Evolutionary conservation across 2,888 invertebrate genomes (phyloP), one percentile per base, ranked within the genome.

Genomic region (Pomacea canaliculata): DNA sequence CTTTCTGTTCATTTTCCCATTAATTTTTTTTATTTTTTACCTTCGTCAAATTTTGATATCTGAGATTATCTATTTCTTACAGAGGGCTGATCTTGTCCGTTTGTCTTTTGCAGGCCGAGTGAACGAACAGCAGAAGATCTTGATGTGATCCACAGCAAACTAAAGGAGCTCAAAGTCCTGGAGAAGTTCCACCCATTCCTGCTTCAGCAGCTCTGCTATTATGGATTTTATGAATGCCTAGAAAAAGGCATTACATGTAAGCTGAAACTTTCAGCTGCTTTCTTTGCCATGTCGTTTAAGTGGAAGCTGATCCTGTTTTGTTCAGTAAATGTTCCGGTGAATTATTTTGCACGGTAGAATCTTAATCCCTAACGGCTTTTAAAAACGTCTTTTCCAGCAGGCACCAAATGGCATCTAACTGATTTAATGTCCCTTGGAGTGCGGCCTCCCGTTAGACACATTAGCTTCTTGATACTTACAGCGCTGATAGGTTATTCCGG

Each of bases 171-270:
- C 48, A 88, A 87, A 77, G 89, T 88, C 37, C 88, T 90, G 81
- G 89, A 89, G 79, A 89, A 89, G 78, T 90, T 90, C 78, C 94
- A 95, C 71, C 93, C 94, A 81, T 93, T 93, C 48, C 93, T 95
- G 76, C 92, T 95, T 76, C 94, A 94, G 88, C 95, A 95, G 91
- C 92, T 95, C 85, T 95, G 95, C 81, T 93, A 93, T 90, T 94
- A 94, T 90, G 94, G 94, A 80, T 95, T 94, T 91, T 94, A 95
- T 91, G 95, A 95, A 91, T 94, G 94, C 88, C 91, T 95, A 84
- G 95, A 95, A 88, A 94, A 94, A 89, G 95, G 94, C 77, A 94
- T 95, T 74, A 95, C 95, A 86, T 92, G 95, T 95, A 91, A 94
- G 94, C 86, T 59, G 3, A 46, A 19, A n/a, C 49, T 18, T 13